phyloP scores from a whole-genome alignment of 2,797 vertebrate species.

The Mormyrus proboscirostris region DNA sequence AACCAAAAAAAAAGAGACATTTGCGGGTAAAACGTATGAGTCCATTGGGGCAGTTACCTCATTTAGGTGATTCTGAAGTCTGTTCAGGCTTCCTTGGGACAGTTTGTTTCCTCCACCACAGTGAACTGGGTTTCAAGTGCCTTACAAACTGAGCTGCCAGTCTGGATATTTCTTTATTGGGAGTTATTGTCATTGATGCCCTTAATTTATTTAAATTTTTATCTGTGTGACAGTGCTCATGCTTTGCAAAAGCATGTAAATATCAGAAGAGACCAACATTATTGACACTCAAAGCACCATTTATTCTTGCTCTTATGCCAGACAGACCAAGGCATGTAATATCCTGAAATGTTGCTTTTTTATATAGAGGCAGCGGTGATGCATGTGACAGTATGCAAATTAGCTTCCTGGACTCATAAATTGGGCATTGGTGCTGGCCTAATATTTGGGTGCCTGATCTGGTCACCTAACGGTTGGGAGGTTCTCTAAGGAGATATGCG shows the following conservation, averaged over 20 bases:
- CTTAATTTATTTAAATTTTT: constrained; percentile 14
- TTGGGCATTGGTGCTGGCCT: not conserved
- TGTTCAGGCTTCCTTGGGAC: constrained; percentile 26
- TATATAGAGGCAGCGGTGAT: not conserved
- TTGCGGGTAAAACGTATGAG: not conserved
- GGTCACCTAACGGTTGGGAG: not conserved
- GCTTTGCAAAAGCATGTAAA: constrained; percentile 12
- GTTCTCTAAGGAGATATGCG: not conserved
- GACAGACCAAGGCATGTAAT: not conserved
- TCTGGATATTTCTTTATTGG: not conserved
- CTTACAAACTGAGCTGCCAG: constrained; percentile 50
- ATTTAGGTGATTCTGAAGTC: constrained; percentile 45
- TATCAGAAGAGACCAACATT: constrained; percentile 5
- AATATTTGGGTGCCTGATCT: not conserved
- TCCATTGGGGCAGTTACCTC: not conserved
- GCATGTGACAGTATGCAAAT: not conserved
- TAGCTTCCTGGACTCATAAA: not conserved
- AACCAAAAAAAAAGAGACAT: constrained; percentile 23
- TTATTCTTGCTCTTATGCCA: constrained; percentile 8
- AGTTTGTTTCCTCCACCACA: constrained; percentile 30
- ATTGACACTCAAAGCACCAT: not conserved
- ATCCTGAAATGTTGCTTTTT: not conserved
- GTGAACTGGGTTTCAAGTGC: constrained; percentile 60
- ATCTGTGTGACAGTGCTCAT: constrained; percentile 12
- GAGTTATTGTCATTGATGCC: not conserved